Conservation (phyloP, 1,140 invertebrate species). For the Aphelenchoides besseyi region DNA sequence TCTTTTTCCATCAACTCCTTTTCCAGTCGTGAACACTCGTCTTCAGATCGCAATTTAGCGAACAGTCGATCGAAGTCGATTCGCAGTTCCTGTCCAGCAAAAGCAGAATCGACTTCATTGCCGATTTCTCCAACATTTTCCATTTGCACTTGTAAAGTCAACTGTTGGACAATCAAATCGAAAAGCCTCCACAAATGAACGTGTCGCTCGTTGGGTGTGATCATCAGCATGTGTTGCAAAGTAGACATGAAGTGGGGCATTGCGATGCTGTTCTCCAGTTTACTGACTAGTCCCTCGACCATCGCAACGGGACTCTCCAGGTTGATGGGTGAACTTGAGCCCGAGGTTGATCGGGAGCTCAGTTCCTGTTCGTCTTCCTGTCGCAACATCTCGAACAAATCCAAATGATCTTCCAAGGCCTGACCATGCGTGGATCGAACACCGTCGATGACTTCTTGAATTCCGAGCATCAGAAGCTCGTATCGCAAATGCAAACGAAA, state of each 20-base stretch:
- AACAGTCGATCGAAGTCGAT: constrained; percentile 54
- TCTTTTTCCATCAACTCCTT: constrained; percentile 78
- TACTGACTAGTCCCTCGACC: constrained; percentile 85
- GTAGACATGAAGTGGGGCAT: constrained; percentile 88
- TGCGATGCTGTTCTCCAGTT: constrained; percentile 83
- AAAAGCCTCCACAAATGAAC: constrained; percentile 88
- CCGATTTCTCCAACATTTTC: constrained; percentile 75
- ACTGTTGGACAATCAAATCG: constrained; percentile 90
- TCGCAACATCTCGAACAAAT: constrained; percentile 97
- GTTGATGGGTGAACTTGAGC: constrained; percentile 72
- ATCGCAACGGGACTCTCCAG: constrained; percentile 84
- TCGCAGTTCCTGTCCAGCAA: constrained; percentile 66
- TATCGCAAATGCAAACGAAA: constrained; percentile 91
- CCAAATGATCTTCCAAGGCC: constrained; percentile 68
- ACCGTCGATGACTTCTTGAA: constrained; percentile 71
- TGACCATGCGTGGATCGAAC: constrained; percentile 43
- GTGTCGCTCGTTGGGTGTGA: constrained; percentile 81
- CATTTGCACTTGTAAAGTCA: constrained; percentile 78
- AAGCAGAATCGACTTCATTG: constrained; percentile 75
- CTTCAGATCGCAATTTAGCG: constrained; percentile 73
- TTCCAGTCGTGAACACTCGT: constrained; percentile 70
- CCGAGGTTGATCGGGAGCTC: constrained; percentile 37
- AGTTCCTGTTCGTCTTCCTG: constrained; percentile 89
- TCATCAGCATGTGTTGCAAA: constrained; percentile 81
- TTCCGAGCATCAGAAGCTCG: constrained; percentile 91